phyloP scores from a whole-genome alignment of 2,797 vertebrate genomes.

The Enteromius anoplus region DNA sequence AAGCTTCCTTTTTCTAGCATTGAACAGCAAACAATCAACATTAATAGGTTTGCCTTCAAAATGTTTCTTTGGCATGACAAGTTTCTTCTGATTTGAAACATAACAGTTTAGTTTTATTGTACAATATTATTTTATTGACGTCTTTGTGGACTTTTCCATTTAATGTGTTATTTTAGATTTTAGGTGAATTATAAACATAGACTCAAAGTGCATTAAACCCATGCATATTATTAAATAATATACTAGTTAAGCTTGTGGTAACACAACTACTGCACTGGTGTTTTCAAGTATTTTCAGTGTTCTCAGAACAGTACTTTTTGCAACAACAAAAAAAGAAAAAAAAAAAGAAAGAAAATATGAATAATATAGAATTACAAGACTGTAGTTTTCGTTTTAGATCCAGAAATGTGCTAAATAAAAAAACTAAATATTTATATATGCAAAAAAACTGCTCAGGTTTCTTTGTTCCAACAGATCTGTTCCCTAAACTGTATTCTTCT shows the following conservation, averaged over 20 bases:
- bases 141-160: neutral
- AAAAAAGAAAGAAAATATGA: neutral
- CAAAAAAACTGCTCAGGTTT: neutral
- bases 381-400: neutral
- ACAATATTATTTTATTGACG: neutral
- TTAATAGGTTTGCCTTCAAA: constrained; percentile 25
- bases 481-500: neutral
- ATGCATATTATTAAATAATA: constrained; percentile 16
- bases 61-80: neutral
- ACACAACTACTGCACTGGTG: neutral
- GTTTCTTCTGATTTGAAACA: neutral
- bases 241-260: neutral
- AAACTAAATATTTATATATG: neutral
- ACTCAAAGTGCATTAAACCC: neutral
- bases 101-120: neutral
- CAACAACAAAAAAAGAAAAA: neutral
- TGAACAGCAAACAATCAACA: constrained; percentile 27
- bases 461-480: neutral
- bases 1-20: constrained; percentile 17
- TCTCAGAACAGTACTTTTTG: neutral
- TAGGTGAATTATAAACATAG: constrained; percentile 14
- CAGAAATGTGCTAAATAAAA: neutral
- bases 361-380: neutral
- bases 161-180: neutral
- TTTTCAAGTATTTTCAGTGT: neutral